Evolutionary conservation across 2,113 vertebrate species (phyloP).

Genomic region (Nansenia antarctica): DNA sequence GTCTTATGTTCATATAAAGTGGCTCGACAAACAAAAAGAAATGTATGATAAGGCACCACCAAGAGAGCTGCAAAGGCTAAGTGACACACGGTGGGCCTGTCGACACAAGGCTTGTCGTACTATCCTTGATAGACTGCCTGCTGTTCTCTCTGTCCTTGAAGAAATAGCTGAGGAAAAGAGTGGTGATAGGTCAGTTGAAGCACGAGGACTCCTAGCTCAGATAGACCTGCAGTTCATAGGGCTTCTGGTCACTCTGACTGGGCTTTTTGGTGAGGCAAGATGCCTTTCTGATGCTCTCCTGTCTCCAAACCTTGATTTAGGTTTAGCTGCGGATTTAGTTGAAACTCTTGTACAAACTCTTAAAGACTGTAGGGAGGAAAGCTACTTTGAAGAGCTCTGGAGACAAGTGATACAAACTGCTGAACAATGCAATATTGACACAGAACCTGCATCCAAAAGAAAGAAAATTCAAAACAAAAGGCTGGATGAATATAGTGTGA

Average conservation of each 20-base stretch:
- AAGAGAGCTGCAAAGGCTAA: constrained; percentile 17
- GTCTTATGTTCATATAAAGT: background rate
- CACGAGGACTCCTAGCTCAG: constrained; percentile 6
- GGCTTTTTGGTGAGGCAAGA: constrained; percentile 13
- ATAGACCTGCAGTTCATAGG: constrained; percentile 14
- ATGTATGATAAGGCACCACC: background rate
- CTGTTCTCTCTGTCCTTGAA: constrained; percentile 10
- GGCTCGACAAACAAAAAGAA: background rate
- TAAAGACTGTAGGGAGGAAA: constrained; percentile 21
- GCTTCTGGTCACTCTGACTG: background rate
- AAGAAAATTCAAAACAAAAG: background rate
- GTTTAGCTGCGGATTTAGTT: background rate
- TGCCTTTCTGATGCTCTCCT: constrained; percentile 16
- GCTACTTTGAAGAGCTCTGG: constrained; percentile 22
- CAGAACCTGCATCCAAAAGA: constrained; percentile 4
- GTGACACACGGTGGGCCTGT: constrained; percentile 17
- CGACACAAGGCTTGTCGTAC: constrained; percentile 17
- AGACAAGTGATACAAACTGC: constrained; percentile 10
- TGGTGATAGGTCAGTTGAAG: constrained; percentile 1
- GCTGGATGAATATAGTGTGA: background rate
- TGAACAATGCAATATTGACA: constrained; percentile 7
- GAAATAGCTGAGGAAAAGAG: constrained; percentile 3
- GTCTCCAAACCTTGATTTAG: constrained; percentile 16
- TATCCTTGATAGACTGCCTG: constrained; percentile 8
- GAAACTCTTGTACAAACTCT: constrained; percentile 14